Conservation (phyloP, 2,113 vertebrate species). For the Desmodus rotundus region DNA sequence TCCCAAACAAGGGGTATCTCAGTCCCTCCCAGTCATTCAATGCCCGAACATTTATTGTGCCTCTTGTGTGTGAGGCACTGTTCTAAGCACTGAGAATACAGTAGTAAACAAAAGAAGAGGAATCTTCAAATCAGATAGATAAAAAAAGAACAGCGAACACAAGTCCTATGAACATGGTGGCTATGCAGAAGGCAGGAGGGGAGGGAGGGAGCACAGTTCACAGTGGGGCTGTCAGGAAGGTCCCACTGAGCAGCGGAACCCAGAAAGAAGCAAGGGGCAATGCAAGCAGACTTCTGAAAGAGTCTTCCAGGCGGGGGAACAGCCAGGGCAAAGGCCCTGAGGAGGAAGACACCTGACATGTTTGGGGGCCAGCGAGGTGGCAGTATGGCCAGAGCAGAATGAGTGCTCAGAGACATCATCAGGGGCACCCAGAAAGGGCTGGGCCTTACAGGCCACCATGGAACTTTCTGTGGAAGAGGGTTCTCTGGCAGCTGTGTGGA, state of each 20-base stretch:
- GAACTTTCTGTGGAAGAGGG: not conserved
- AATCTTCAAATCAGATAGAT: not conserved
- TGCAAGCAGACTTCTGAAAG: not conserved
- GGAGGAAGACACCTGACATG: not conserved
- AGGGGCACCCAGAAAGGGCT: not conserved
- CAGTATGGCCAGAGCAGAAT: not conserved
- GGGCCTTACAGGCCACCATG: rapidly evolving
- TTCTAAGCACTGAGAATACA: not conserved
- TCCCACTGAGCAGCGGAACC: not conserved
- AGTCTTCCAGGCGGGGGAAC: not conserved
- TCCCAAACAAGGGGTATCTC: not conserved
- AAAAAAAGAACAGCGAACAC: not conserved
- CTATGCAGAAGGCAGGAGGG: not conserved
- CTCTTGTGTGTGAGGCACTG: not conserved
- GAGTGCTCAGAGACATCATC: not conserved
- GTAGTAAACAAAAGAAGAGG: not conserved
- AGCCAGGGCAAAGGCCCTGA: not conserved
- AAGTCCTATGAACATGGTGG: not conserved
- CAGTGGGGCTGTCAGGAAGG: not conserved
- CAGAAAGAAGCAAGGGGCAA: not conserved
- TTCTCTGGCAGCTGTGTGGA: not conserved
- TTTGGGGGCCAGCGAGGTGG: not conserved
- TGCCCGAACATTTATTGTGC: not conserved
- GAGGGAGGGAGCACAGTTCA: too few species aligned
- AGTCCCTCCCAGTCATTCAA: not conserved